These are phyloP conservation scores for Papilio protenor DNA, from an alignment of 2,888 invertebrate species.

Conservation along the genomic window DNA sequence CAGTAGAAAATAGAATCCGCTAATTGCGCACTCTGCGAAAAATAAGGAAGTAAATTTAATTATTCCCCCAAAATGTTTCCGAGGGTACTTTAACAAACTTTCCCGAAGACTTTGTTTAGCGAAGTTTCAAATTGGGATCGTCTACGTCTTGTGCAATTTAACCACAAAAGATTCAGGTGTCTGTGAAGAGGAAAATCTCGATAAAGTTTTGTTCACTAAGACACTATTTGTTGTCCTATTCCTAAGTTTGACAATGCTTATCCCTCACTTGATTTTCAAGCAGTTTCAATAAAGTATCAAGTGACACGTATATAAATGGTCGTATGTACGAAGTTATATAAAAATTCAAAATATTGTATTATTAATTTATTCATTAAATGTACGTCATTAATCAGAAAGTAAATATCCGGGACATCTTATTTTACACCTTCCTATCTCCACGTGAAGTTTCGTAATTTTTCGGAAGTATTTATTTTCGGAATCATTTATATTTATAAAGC, in stretches of 20 bases:
- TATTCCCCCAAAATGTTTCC: slow-evolving; percentile 14
- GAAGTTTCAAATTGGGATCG: slow-evolving; percentile 22
- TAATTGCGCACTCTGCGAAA: slow-evolving; percentile 66
- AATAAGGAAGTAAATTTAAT: slow-evolving; percentile 14
- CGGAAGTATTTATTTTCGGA: neutral
- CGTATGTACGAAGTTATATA: too few relatives aligned
- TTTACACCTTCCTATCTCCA: too few relatives aligned
- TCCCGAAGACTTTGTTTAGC: neutral
- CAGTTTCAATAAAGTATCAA: neutral
- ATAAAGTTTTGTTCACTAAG: slow-evolving; percentile 18
- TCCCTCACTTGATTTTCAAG: neutral
- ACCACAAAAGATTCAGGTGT: slow-evolving; percentile 19
- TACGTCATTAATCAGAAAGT: too few relatives aligned
- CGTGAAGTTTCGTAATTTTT: too few relatives aligned
- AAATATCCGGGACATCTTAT: neutral
- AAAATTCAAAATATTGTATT: too few relatives aligned
- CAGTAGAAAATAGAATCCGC: slow-evolving; percentile 75
- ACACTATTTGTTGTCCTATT: slow-evolving; percentile 5
- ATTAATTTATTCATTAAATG: too few relatives aligned
- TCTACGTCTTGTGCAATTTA: slow-evolving; percentile 9
- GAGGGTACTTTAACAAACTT: slow-evolving; percentile 1
- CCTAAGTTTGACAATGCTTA: neutral
- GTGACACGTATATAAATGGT: neutral
- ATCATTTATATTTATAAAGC: neutral
- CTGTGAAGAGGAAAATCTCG: slow-evolving; percentile 9